phyloP scores from a whole-genome alignment of 2,888 invertebrate species.

The Pyralis farinalis region DNA sequence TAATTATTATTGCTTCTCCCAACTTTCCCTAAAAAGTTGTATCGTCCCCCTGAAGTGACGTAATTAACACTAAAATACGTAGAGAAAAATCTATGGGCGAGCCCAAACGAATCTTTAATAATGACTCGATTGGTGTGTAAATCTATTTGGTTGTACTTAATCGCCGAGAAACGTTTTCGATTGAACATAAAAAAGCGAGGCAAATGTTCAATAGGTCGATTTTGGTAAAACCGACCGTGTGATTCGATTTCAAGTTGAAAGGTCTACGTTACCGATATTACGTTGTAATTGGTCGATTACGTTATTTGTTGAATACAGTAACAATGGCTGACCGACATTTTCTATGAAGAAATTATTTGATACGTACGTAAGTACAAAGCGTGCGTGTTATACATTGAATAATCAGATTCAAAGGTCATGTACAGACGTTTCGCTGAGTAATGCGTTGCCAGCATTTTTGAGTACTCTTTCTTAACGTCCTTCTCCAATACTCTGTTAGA shows the following conservation, averaged over 20 bases:
- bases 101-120: conserved; percentile 10
- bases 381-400: neutral
- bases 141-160: conserved; percentile 2
- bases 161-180: conserved; percentile 12
- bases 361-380: too few species aligned
- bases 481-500: too few species aligned
- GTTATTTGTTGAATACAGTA: conserved; percentile 4
- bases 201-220: conserved; percentile 20
- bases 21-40: conserved; percentile 2
- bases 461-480: too few species aligned
- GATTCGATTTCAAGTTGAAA: conserved; percentile 19
- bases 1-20: neutral
- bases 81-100: too few species aligned
- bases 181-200: conserved; percentile 21
- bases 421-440: too few species aligned
- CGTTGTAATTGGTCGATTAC: conserved; percentile 6
- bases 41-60: neutral
- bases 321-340: conserved; percentile 8
- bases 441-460: too few species aligned
- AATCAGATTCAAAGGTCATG: too few species aligned
- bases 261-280: conserved; percentile 10
- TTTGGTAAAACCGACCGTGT: conserved; percentile 29
- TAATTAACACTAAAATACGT: conserved; percentile 7
- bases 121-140: conserved; percentile 5
- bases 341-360: neutral